These are phyloP conservation scores for Drosophila multiciliata DNA, from an alignment of 2,888 invertebrate species.

Conservation along the genomic window DNA sequence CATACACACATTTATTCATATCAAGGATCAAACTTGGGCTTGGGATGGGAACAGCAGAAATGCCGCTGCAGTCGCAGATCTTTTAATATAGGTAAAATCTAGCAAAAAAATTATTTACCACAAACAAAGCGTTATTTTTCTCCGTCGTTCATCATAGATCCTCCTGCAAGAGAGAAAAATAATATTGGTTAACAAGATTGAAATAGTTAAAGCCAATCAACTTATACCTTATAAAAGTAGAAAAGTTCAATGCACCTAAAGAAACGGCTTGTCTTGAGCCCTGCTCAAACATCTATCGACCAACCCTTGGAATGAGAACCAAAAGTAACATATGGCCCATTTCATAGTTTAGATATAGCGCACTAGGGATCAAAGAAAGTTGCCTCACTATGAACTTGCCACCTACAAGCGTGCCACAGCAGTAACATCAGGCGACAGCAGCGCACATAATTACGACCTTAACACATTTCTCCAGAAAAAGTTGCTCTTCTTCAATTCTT, in stretches of 20 bases:
- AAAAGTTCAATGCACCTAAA: conserved; percentile 73
- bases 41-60: conserved; percentile 34
- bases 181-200: conserved; percentile 17
- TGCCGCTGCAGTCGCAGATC: conserved; percentile 50
- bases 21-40: conserved; percentile 56
- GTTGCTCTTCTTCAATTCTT: neutral
- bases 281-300: conserved; percentile 34
- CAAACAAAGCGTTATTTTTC: conserved; percentile 84
- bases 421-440: conserved; percentile 41
- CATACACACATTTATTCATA: conserved; percentile 3
- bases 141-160: conserved; percentile 84
- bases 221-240: conserved; percentile 8
- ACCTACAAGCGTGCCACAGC: conserved; percentile 56
- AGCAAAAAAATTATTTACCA: conserved; percentile 71
- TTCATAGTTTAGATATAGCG: conserved; percentile 35
- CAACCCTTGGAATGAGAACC: conserved; percentile 45
- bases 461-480: conserved; percentile 45
- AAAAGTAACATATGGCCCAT: conserved; percentile 61
- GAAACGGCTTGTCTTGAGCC: conserved; percentile 14
- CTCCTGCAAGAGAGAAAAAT: conserved; percentile 76
- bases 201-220: conserved; percentile 1
- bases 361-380: conserved; percentile 54
- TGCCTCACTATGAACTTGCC: conserved; percentile 46
- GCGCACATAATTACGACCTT: conserved; percentile 67
- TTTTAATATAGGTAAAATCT: conserved; percentile 5